These are phyloP conservation scores for Malurus melanocephalus DNA, from an alignment of 2,113 vertebrate genomes.

Conservation along the genomic window DNA sequence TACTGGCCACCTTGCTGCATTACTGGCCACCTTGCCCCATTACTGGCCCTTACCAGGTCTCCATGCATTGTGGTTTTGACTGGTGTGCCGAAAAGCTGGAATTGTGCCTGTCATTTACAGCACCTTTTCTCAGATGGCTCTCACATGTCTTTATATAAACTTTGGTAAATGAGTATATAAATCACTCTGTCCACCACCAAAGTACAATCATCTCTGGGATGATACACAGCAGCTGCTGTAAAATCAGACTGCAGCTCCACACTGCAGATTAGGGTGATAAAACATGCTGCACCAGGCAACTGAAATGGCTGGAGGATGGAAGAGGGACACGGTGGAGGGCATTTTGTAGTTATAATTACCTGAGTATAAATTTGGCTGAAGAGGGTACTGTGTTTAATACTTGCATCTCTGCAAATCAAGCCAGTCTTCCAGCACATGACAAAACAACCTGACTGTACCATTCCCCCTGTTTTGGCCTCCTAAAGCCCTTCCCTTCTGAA, in stretches of 20 bases:
- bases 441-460: neutral
- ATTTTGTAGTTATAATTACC: slow-evolving; percentile 9
- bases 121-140: slow-evolving; percentile 22
- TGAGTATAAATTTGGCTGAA: neutral
- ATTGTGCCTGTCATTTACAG: neutral
- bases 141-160: slow-evolving; percentile 48
- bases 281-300: neutral
- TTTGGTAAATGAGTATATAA: slow-evolving; percentile 39
- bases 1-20: too few relatives aligned
- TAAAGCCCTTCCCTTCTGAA: neutral
- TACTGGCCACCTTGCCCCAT: neutral
- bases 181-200: slow-evolving; percentile 22
- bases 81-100: neutral
- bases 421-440: neutral
- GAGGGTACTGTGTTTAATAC: neutral
- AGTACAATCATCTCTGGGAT: slow-evolving; percentile 20
- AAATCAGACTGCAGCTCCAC: slow-evolving; percentile 17
- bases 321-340: neutral
- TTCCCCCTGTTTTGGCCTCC: neutral
- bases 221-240: slow-evolving; percentile 30
- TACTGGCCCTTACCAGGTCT: neutral
- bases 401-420: neutral
- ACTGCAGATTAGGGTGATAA: slow-evolving; percentile 24
- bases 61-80: neutral
- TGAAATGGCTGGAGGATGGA: neutral